Base-by-base conservation (phyloP, 2,888 invertebrate genomes). In the Eilema depressum region DNA sequence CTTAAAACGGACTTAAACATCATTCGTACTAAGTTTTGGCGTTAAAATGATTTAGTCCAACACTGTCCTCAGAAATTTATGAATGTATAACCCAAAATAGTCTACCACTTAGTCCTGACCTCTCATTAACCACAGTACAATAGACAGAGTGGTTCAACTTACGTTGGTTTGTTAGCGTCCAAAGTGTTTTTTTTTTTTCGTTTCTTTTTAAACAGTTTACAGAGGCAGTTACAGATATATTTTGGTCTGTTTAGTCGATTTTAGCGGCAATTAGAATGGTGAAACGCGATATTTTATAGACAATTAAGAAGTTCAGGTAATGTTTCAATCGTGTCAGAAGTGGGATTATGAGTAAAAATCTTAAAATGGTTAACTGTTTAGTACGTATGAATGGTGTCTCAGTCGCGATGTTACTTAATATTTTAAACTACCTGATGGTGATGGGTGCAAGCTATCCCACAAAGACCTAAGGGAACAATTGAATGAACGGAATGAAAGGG, bases 31-130 rank as follows among this genome's bases (percentile, higher is more conserved):
- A 85, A 88, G 90, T 91, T 93, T 91, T 92, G 91, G 91, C 92
- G 91, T 92, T 92, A 92, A 93, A 93, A 93, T 93, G 92, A 93
- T 93, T 93, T 92, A 93, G 87, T 83, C 85, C 84, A 84, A 84
- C 84, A 75, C 83, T 86, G 87, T 87, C 87, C 83, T 76, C 83
- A 86, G 84, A 88, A 90, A 92, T 91, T 90, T 90, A 93, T 90
- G 90, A 89, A 88, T 85, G 83, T 78, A 77, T 73, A 74, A 75
- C 85, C 88, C 78, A 81, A 92, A 92, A 92, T 92, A 92, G 79
- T 79, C 76, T 73, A 63, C 91, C 83, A 86, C 62, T 63, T 53
- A 78, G 78, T 71, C 61, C 69, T 73, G 87, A 83, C 26, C 79
- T 71, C 53, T 60, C n/a, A 7, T 23, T 17, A 53, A 57, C 20